These are phyloP conservation scores for Scaptomyza montana DNA, from an alignment of 1,140 invertebrate genomes.

Conservation along the genomic window DNA sequence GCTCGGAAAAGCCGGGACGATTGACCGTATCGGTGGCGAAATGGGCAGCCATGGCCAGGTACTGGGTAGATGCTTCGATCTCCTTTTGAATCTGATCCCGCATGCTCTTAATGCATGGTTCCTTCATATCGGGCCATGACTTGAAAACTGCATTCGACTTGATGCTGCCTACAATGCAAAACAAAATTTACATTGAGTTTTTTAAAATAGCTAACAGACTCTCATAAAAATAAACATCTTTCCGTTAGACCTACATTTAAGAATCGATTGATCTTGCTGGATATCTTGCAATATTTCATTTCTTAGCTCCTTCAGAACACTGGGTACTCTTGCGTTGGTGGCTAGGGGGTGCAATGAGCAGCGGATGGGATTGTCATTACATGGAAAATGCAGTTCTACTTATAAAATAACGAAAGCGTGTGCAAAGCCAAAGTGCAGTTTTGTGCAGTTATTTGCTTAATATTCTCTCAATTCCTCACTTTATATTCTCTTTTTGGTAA, in stretches of 20 bases:
- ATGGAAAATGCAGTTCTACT: slow-evolving; percentile 3
- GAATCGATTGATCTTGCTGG: background rate
- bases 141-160: slow-evolving; percentile 74
- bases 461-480: slow-evolving; percentile 5
- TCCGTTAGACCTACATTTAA: slow-evolving; percentile 13
- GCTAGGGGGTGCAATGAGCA: slow-evolving; percentile 1
- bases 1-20: slow-evolving; percentile 94
- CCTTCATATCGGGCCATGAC: slow-evolving; percentile 88
- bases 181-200: background rate
- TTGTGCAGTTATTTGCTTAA: slow-evolving; percentile 37
- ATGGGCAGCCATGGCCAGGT: slow-evolving; percentile 93
- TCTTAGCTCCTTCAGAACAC: slow-evolving; percentile 42
- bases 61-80: slow-evolving; percentile 90
- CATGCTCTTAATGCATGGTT: slow-evolving; percentile 86
- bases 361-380: slow-evolving; percentile 9
- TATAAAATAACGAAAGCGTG: slow-evolving; percentile 51
- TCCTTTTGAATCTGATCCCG: slow-evolving; percentile 90
- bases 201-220: background rate
- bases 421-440: slow-evolving; percentile 59
- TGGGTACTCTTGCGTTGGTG: slow-evolving; percentile 20
- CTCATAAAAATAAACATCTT: background rate
- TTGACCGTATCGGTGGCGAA: slow-evolving; percentile 92
- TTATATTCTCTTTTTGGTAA: slow-evolving; percentile 42
- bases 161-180: slow-evolving; percentile 45
- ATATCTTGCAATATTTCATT: slow-evolving; percentile 19